Evolutionary conservation across 2,797 vertebrate genomes (phyloP).

Genomic region (Hyperoplus immaculatus): DNA sequence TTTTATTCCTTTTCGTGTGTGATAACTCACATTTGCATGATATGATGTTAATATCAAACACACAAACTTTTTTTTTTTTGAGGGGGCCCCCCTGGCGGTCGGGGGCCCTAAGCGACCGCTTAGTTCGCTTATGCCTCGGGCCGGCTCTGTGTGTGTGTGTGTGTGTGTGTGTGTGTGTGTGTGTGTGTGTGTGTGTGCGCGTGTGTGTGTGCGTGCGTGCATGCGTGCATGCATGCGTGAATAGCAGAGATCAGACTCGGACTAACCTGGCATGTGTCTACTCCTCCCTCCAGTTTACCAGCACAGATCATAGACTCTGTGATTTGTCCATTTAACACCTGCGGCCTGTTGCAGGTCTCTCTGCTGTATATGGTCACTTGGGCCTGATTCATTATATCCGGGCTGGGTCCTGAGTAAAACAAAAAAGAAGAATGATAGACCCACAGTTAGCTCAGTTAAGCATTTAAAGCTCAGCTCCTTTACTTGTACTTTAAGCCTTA

Average conservation of each 20-base stretch:
- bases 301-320: constrained; percentile 92
- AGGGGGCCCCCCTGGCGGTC: no score
- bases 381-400: constrained; percentile 75
- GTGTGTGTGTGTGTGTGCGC: background rate
- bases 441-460: constrained; percentile 13
- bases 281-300: constrained; percentile 85
- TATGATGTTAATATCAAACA: no score
- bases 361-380: constrained; percentile 85
- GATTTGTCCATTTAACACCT: constrained; percentile 82
- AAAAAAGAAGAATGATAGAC: constrained; percentile 13
- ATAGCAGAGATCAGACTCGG: background rate
- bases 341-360: constrained; percentile 79
- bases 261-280: constrained; percentile 94
- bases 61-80: no score
- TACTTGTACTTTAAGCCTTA: background rate
- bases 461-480: background rate
- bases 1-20: no score
- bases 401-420: constrained; percentile 61
- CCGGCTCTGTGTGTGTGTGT: background rate
- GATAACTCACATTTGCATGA: no score
- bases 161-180: background rate
- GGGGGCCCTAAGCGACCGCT: no score
- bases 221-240: background rate
- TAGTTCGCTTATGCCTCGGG: no score
- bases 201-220: background rate